phyloP scores from a whole-genome alignment of 2,888 invertebrate genomes.

The Fragum fragum region DNA sequence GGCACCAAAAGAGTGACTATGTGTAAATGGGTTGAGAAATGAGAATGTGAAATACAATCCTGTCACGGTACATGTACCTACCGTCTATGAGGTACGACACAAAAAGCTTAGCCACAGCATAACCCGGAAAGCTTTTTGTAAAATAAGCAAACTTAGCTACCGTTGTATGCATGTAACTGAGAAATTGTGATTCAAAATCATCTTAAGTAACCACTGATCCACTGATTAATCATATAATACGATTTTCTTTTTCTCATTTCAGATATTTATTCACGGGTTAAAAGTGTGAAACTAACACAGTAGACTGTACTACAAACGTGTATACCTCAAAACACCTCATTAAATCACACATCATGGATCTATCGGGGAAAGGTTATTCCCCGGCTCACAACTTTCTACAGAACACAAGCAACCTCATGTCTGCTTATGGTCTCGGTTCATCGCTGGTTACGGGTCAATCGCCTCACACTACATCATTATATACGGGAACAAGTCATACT shows the following conservation, averaged over 20 bases:
- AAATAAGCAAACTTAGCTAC: too few species aligned
- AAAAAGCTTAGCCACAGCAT: too few species aligned
- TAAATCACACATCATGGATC: constrained; percentile 54
- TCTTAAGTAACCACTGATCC: too few species aligned
- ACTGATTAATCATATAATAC: too few species aligned
- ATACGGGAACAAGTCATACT: constrained; percentile 53
- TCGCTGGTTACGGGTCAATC: constrained; percentile 50
- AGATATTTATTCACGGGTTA: constrained; percentile 62
- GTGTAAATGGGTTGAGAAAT: too few species aligned
- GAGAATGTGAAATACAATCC: too few species aligned
- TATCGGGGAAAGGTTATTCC: constrained; percentile 58
- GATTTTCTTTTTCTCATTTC: constrained; percentile 56
- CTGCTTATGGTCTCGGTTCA: constrained; percentile 62
- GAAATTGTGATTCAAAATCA: too few species aligned
- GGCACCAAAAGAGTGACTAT: too few species aligned
- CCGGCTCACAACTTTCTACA: constrained; percentile 63
- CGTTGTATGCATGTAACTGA: too few species aligned
- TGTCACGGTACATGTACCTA: too few species aligned
- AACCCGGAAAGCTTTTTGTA: too few species aligned
- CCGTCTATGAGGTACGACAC: too few species aligned
- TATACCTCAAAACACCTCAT: constrained; percentile 30
- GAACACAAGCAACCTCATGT: constrained; percentile 60
- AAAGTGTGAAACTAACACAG: constrained; percentile 35
- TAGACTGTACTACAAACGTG: constrained; percentile 47
- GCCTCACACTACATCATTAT: constrained; percentile 62